Evolutionary conservation across 2,797 vertebrate genomes (phyloP).

Genomic region (Meriones psammophilus): DNA sequence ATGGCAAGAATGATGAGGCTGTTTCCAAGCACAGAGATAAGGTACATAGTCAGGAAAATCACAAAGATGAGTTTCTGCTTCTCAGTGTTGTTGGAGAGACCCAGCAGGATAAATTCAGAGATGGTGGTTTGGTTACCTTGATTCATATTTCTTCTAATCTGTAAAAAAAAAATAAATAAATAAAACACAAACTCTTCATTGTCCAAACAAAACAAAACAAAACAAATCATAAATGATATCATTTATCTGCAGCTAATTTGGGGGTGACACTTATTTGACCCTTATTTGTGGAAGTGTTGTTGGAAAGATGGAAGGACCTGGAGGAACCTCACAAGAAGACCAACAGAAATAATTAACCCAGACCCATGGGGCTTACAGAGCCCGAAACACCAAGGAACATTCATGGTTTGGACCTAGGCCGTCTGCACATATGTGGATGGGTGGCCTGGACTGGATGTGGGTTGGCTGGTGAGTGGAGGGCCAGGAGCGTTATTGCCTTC

Average conservation of each 20-base stretch:
- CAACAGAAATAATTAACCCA: too few species aligned
- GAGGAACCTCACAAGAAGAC: too few species aligned
- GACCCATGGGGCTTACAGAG: too few species aligned
- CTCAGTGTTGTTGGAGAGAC: constrained; percentile 63
- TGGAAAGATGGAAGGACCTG: too few species aligned
- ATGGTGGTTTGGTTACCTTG: constrained; percentile 60
- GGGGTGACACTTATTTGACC: neutral
- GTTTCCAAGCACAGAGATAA: constrained; percentile 67
- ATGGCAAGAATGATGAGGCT: constrained; percentile 71
- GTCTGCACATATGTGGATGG: too few species aligned
- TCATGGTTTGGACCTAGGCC: too few species aligned
- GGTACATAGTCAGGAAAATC: constrained; percentile 67
- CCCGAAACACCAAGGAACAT: too few species aligned
- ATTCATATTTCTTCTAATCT: constrained; percentile 42
- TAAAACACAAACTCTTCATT: neutral
- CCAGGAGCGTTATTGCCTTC: too few species aligned
- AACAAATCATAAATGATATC: neutral
- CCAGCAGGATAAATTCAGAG: constrained; percentile 77
- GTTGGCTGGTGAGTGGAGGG: too few species aligned
- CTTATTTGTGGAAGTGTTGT: neutral
- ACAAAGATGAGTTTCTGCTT: constrained; percentile 52
- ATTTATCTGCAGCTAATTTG: neutral
- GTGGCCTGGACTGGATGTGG: too few species aligned
- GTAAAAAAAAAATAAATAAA: neutral
- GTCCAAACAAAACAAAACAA: neutral